Conservation (phyloP, 2,888 invertebrate species). For the Himalopsyche japonica region DNA sequence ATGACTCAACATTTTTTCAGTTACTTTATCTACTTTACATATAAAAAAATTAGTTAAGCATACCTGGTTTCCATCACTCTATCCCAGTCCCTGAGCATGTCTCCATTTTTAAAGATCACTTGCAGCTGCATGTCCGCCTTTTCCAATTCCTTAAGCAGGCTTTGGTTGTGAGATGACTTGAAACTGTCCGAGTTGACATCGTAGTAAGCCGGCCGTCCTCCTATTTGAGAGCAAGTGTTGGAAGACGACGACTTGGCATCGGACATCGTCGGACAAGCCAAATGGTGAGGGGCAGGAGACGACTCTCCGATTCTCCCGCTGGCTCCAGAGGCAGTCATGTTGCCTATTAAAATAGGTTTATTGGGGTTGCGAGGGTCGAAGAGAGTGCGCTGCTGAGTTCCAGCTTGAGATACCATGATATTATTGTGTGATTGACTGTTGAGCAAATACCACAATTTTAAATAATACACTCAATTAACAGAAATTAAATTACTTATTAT, state of each 20-base stretch:
- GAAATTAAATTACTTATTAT: neutral
- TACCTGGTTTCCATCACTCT: slow-evolving; percentile 65
- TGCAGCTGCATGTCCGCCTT: slow-evolving; percentile 71
- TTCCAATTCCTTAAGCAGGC: slow-evolving; percentile 67
- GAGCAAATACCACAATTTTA: neutral
- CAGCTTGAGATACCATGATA: slow-evolving; percentile 36
- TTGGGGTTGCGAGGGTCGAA: slow-evolving; percentile 69
- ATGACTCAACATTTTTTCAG: too few relatives aligned
- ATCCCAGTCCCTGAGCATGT: slow-evolving; percentile 68
- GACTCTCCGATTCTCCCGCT: slow-evolving; percentile 4
- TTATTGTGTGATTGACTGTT: neutral
- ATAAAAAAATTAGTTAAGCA: neutral
- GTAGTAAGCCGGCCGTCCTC: slow-evolving; percentile 60
- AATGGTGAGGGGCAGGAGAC: slow-evolving; percentile 36
- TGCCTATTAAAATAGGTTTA: slow-evolving; percentile 72
- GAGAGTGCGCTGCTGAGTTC: slow-evolving; percentile 55
- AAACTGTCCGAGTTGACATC: slow-evolving; percentile 63
- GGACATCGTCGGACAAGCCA: slow-evolving; percentile 54
- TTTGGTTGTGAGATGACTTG: slow-evolving; percentile 64
- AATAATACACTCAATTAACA: neutral
- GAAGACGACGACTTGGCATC: slow-evolving; percentile 50
- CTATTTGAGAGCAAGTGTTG: slow-evolving; percentile 58
- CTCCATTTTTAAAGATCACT: slow-evolving; percentile 63
- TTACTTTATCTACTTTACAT: too few relatives aligned
- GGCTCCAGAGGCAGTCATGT: slow-evolving; percentile 34